These are phyloP conservation scores for Crotalus helleri DNA, from an alignment of 2,113 vertebrate species.

Conservation along the genomic window DNA sequence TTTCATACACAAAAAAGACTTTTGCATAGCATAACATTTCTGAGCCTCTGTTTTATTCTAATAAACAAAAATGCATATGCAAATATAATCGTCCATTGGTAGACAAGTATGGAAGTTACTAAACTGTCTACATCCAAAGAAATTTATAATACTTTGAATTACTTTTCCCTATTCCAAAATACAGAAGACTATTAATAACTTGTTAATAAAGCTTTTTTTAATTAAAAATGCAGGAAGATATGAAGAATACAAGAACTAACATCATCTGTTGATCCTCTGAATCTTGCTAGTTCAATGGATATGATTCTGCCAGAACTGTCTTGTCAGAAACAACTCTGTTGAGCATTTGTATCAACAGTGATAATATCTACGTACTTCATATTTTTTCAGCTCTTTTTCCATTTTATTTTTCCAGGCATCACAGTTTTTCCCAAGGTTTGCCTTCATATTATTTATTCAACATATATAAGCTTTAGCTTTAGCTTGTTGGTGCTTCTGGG, in stretches of 20 bases:
- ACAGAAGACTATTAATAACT: slow-evolving; percentile 32
- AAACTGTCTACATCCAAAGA: slow-evolving; percentile 34
- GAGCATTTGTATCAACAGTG: neutral
- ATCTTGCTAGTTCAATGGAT: neutral
- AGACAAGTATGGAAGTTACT: neutral
- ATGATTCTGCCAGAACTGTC: neutral
- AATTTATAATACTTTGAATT: slow-evolving; percentile 31
- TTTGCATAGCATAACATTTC: neutral
- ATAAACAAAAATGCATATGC: neutral
- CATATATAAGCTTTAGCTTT: neutral
- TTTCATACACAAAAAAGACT: neutral
- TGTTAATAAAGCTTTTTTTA: slow-evolving; percentile 16
- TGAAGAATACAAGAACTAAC: slow-evolving; percentile 8
- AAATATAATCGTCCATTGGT: neutral
- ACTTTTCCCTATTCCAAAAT: slow-evolving; percentile 18
- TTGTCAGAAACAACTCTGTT: neutral
- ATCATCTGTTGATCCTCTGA: neutral
- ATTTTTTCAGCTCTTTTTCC: neutral
- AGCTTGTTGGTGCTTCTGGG: neutral
- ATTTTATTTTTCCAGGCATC: neutral
- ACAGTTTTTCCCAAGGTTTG: neutral
- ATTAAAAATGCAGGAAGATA: slow-evolving; percentile 7
- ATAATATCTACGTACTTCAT: neutral
- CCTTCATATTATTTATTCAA: neutral
- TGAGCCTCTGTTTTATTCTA: neutral